Conservation (phyloP, 2,797 vertebrate genomes). For the Aplochiton taeniatus region DNA sequence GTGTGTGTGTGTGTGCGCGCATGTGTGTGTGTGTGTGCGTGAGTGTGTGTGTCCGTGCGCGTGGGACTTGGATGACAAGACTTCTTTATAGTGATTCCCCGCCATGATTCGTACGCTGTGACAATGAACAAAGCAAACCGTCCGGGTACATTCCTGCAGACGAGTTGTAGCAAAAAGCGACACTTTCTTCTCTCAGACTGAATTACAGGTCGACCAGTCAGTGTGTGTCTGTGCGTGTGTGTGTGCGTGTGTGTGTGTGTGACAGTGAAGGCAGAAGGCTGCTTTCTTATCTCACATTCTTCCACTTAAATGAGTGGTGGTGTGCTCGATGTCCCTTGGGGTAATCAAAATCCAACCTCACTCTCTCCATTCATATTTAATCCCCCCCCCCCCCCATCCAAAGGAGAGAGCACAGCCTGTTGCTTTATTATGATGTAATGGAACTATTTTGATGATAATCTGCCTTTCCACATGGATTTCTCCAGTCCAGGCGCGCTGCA, state of each 20-base stretch:
- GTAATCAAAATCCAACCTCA: slow-evolving; percentile 60
- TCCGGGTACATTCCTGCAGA: slow-evolving; percentile 62
- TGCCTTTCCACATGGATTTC: slow-evolving; percentile 74
- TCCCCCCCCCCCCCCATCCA: slow-evolving; percentile 60
- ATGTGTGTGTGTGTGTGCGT: too few relatives aligned
- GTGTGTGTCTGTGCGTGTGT: slow-evolving; percentile 2
- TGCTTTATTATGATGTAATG: slow-evolving; percentile 69
- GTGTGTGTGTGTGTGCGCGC: too few relatives aligned
- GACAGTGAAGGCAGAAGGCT: slow-evolving; percentile 7
- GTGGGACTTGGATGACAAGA: slow-evolving; percentile 60
- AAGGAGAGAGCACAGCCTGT: slow-evolving; percentile 64
- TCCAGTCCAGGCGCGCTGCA: slow-evolving; percentile 58
- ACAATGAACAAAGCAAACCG: slow-evolving; percentile 70
- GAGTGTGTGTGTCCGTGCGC: too few relatives aligned
- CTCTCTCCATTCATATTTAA: slow-evolving; percentile 80
- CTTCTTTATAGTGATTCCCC: slow-evolving; percentile 65
- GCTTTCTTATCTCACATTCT: slow-evolving; percentile 65
- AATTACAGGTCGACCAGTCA: slow-evolving; percentile 40
- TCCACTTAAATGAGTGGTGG: slow-evolving; percentile 74
- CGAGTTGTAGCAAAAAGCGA: slow-evolving; percentile 46
- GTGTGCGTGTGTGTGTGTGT: neutral
- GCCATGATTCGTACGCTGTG: slow-evolving; percentile 67
- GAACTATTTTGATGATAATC: slow-evolving; percentile 75
- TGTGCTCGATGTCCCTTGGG: slow-evolving; percentile 59
- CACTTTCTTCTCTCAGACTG: slow-evolving; percentile 49